phyloP scores from a whole-genome alignment of 2,113 vertebrate genomes.

The Dissostichus mawsoni region DNA sequence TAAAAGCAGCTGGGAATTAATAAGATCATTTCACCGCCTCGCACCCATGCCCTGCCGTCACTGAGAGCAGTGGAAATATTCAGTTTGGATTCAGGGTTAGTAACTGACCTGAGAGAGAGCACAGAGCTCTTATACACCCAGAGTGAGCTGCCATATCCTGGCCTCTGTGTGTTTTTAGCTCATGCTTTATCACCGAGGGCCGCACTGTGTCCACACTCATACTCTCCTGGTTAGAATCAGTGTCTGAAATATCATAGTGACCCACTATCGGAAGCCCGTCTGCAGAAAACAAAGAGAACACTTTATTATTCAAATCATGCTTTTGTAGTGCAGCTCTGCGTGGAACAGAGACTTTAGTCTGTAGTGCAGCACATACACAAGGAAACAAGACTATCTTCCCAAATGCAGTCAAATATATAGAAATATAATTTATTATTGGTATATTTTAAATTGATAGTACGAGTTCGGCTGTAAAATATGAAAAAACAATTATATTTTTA shows the following conservation, averaged over 20 bases:
- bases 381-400: neutral
- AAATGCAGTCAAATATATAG: too few species aligned
- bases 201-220: constrained; percentile 93
- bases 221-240: constrained; percentile 94
- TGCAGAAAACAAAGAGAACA: constrained; percentile 87
- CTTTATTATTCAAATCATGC: constrained; percentile 82
- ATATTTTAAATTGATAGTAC: neutral
- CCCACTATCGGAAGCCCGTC: constrained; percentile 93
- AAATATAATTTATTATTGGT: too few species aligned
- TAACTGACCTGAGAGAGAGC: constrained; percentile 90
- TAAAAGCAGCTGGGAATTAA: too few species aligned
- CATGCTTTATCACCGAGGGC: constrained; percentile 92
- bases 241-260: constrained; percentile 96
- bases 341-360: constrained; percentile 30
- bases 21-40: neutral
- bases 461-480: neutral
- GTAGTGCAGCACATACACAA: constrained; percentile 21
- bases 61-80: constrained; percentile 58
- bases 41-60: constrained; percentile 59
- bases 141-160: constrained; percentile 87
- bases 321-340: constrained; percentile 31
- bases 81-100: constrained; percentile 73
- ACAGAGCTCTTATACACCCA: constrained; percentile 89
- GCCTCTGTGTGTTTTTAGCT: constrained; percentile 89
- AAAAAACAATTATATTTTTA: too few species aligned